phyloP scores from a whole-genome alignment of 1,140 invertebrate genomes.

The Dendroctonus ponderosae region DNA sequence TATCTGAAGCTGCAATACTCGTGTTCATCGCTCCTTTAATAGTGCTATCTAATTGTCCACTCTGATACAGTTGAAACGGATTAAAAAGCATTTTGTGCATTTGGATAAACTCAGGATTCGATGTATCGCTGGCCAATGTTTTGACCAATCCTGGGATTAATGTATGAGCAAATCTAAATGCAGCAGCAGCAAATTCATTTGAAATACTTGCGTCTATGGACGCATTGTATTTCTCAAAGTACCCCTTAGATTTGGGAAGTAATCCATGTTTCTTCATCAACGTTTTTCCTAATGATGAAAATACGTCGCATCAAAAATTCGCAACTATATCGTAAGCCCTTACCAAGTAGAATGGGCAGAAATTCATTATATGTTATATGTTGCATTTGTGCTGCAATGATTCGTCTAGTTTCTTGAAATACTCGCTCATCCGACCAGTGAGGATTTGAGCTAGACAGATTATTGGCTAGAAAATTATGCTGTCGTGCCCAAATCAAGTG shows the following conservation, averaged over 20 bases:
- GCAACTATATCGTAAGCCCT: conserved; percentile 34
- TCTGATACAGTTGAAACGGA: conserved; percentile 71
- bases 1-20: conserved; percentile 64
- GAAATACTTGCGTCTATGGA: conserved; percentile 77
- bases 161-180: conserved; percentile 90
- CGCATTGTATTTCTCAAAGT: conserved; percentile 68
- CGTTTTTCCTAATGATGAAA: conserved; percentile 52
- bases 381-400: conserved; percentile 81
- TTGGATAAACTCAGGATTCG: conserved; percentile 65
- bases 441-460: conserved; percentile 68
- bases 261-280: conserved; percentile 61
- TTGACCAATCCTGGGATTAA: conserved; percentile 72
- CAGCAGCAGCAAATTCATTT: conserved; percentile 89
- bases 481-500: conserved; percentile 77
- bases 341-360: conserved; percentile 75
- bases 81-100: conserved; percentile 81
- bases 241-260: conserved; percentile 58
- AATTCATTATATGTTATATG: conserved; percentile 90
- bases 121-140: conserved; percentile 58
- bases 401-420: conserved; percentile 76
- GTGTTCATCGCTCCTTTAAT: conserved; percentile 65
- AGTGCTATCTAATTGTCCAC: conserved; percentile 59
- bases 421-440: conserved; percentile 79
- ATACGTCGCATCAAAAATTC: conserved; percentile 1
- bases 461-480: conserved; percentile 75